Percentiles rank a stretch among this genome's conserved stretches.
Evolutionary conservation across 2,888 invertebrate genomes (phyloP).

Genomic region (Kuschelorhynchus macadamiae): DNA sequence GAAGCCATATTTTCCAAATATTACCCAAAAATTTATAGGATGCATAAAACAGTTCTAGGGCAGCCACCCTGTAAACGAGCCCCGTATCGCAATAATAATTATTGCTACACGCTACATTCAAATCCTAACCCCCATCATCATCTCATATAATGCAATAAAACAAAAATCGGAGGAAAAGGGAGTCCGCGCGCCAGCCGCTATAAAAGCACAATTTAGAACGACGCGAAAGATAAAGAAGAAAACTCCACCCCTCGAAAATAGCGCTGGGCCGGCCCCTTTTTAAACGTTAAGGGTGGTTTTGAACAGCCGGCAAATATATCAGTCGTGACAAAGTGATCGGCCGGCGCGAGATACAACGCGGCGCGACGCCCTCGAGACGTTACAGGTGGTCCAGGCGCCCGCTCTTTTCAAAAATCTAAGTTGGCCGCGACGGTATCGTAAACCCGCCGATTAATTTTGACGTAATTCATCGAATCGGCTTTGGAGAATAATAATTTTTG

Average conservation of each 20-base stretch:
- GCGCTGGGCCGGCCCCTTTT: conserved; percentile 59
- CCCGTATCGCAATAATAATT: conserved; percentile 52
- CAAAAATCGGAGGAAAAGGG: conserved; percentile 43
- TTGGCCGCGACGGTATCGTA: conserved; percentile 7
- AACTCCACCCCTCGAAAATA: conserved; percentile 60
- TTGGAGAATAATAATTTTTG: no score
- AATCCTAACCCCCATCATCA: conserved; percentile 43
- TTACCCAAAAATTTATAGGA: no score
- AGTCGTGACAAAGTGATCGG: conserved; percentile 57
- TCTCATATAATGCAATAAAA: conserved; percentile 43
- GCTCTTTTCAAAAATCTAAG: conserved; percentile 14
- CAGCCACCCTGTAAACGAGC: conserved; percentile 44
- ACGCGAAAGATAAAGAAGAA: conserved; percentile 55
- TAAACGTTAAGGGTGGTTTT: conserved; percentile 62
- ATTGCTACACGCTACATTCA: conserved; percentile 51
- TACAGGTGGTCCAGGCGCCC: conserved; percentile 41
- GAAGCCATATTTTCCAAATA: no score
- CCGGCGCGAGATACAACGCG: conserved; percentile 48
- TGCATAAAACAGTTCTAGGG: no score
- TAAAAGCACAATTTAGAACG: conserved; percentile 56
- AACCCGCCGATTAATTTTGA: not conserved
- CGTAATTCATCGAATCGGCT: not conserved
- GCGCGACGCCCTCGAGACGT: conserved; percentile 37
- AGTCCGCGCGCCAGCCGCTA: conserved; percentile 37
- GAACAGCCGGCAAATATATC: conserved; percentile 59